Percentiles rank a stretch among this genome's conserved stretches.
Conservation (phyloP, 1,140 invertebrate species). For the Drosophila kurseongensis region DNA sequence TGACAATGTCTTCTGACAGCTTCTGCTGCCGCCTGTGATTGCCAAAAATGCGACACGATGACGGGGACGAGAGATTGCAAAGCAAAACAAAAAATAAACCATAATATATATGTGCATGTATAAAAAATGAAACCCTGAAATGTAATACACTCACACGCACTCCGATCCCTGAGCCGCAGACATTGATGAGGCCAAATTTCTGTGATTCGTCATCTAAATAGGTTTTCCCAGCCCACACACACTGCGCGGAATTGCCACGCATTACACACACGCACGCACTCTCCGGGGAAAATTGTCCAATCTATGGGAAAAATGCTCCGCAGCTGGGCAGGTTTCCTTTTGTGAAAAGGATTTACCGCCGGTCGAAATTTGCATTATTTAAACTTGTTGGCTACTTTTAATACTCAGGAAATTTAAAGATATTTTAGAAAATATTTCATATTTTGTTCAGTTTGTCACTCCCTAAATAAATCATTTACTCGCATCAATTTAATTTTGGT, state of each 20-base stretch:
- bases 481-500: too few species aligned
- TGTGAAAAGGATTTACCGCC: background rate
- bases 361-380: background rate
- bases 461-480: too few species aligned
- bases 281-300: slow-evolving; percentile 35
- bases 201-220: slow-evolving; percentile 82
- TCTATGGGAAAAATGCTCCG: slow-evolving; percentile 37
- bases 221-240: slow-evolving; percentile 53
- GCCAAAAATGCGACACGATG: slow-evolving; percentile 79
- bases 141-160: slow-evolving; percentile 73
- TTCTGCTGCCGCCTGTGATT: slow-evolving; percentile 73
- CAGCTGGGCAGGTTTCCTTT: slow-evolving; percentile 22
- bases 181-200: slow-evolving; percentile 82
- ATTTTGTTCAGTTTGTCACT: too few species aligned
- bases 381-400: background rate
- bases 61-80: slow-evolving; percentile 74
- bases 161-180: slow-evolving; percentile 51
- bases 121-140: slow-evolving; percentile 63
- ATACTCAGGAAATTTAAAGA: too few species aligned
- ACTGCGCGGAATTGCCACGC: slow-evolving; percentile 56
- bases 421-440: too few species aligned
- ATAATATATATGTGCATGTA: slow-evolving; percentile 28
- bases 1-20: slow-evolving; percentile 80
- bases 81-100: slow-evolving; percentile 13
- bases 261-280: slow-evolving; percentile 60